Percentiles rank a stretch among this genome's conserved stretches.
Conservation (phyloP, 2,113 vertebrate genomes). For the Elephantulus edwardii region DNA sequence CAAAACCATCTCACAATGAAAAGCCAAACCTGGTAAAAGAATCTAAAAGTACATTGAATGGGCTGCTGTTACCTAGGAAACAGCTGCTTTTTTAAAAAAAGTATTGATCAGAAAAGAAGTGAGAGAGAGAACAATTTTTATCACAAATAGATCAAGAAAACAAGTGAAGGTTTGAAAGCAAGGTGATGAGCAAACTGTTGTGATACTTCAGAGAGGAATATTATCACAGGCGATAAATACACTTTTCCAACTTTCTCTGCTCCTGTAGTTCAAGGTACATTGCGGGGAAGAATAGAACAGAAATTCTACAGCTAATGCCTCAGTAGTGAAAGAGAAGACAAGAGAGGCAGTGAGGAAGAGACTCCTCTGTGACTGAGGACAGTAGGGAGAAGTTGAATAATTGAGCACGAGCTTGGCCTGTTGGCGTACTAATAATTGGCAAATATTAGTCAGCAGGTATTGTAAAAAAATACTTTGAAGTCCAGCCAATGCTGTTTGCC, state of each 20-base stretch:
- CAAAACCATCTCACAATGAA: neutral
- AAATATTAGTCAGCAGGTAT: neutral
- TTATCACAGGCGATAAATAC: neutral
- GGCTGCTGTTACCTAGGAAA: conserved; percentile 34
- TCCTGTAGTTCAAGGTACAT: neutral
- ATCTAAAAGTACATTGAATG: neutral
- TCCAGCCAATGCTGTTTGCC: neutral
- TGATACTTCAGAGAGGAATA: neutral
- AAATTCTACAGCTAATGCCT: neutral
- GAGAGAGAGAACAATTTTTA: neutral
- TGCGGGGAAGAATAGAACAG: neutral
- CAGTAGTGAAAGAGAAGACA: neutral
- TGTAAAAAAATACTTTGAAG: neutral
- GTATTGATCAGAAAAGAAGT: conserved; percentile 35
- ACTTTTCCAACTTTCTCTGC: too few species aligned
- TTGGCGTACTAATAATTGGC: neutral
- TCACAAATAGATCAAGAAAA: conserved; percentile 6
- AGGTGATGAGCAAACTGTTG: neutral
- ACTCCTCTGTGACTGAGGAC: rapidly evolving
- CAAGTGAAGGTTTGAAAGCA: neutral
- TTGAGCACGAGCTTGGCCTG: rapidly evolving
- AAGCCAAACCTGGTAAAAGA: neutral
- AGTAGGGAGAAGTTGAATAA: neutral
- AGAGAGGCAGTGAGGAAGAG: neutral
- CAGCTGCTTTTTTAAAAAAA: neutral